Conservation (phyloP, 2,797 vertebrate genomes). For the Diglossa cyanea region DNA sequence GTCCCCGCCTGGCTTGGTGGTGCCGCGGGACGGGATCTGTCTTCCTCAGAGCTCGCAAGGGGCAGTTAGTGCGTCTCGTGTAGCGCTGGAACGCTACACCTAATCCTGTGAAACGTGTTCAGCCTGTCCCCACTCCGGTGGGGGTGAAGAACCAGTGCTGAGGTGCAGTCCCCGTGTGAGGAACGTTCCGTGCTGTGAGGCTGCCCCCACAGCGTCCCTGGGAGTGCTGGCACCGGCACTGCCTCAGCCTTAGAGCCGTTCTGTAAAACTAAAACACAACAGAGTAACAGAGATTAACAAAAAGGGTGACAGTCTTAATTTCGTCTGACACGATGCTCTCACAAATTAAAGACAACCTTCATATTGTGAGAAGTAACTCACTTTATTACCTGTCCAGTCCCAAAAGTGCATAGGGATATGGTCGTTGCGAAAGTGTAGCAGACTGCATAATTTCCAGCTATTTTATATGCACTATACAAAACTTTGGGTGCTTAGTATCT, state of each 20-base stretch:
- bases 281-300: not conserved
- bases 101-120: fast-evolving
- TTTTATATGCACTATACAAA: not conserved
- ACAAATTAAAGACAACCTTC: not conserved
- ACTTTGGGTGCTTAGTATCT: not conserved
- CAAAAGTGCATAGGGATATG: not conserved
- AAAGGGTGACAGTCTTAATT: not conserved
- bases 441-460: not conserved
- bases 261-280: not conserved
- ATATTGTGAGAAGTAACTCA: not conserved
- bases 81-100: fast-evolving
- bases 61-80: fast-evolving
- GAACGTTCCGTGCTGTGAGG: fast-evolving
- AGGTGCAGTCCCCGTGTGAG: fast-evolving
- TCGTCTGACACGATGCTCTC: too few species aligned
- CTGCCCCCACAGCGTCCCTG: fast-evolving
- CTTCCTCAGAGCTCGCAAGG: fast-evolving
- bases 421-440: fast-evolving
- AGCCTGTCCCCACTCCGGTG: fast-evolving
- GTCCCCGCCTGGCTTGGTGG: not conserved
- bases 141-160: too few species aligned
- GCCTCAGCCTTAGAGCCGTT: fast-evolving
- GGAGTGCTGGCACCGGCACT: fast-evolving
- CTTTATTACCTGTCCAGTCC: not conserved
- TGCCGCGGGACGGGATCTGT: not conserved